Evolutionary conservation across 2,797 vertebrate genomes (phyloP), one percentile per base, ranked within the genome.

Genomic region (Denticeps clupeoides): DNA sequence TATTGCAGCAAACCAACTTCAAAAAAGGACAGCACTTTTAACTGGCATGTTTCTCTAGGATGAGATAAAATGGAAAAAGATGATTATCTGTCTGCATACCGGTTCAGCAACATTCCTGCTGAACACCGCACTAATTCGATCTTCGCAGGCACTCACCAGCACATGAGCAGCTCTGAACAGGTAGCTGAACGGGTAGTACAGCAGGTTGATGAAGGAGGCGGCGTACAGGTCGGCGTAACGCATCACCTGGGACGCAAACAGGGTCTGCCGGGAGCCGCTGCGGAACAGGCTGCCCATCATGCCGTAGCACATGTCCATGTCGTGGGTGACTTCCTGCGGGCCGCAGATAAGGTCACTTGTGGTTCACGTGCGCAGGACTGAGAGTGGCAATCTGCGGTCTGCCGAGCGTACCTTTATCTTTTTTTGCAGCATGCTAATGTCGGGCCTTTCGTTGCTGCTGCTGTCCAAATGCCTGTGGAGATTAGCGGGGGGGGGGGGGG

Each of bases 341-440:
- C n/a, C n/a, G n/a, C n/a, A n/a, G n/a, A n/a, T n/a, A n/a, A n/a
- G n/a, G n/a, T n/a, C n/a, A n/a, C n/a, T n/a, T n/a, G n/a, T n/a
- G n/a, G n/a, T n/a, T n/a, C 13, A n/a, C 26, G 19, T 27, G 15
- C 5, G 7, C 21, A 19, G 15, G 24, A 25, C 10, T 3, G 5
- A 21, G 16, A 4, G 13, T 29, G 8, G 35, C 48, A 28, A 13
- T 2, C 16, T 44, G 8, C 13, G 29, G n/a, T n/a, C n/a, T n/a
- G n/a, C n/a, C n/a, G n/a, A n/a, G n/a, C n/a, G n/a, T 81, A 90
- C 89, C 87, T 91, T 91, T 71, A 90, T 90, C 25, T 86, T 81
- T 59, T 81, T 86, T 74, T 91, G 89, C 69, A 91, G 86, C 70
- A 89, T 88, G 70, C 89, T 90, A 64, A 91, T 91, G 65, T 90